phyloP scores from a whole-genome alignment of 23 tunicate species.

The Aplidium turbinatum region DNA sequence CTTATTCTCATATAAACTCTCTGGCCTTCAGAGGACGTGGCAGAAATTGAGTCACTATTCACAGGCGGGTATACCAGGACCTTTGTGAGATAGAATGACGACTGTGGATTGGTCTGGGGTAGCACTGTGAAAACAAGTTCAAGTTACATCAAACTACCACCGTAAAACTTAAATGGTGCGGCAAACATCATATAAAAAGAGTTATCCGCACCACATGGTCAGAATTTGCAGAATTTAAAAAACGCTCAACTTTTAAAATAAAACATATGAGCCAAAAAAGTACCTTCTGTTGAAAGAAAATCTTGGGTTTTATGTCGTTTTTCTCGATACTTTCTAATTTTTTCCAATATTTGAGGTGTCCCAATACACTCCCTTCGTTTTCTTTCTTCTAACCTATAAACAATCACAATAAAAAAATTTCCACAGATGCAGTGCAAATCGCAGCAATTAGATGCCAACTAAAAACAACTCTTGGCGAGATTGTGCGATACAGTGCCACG shows the following conservation, averaged over 20 bases:
- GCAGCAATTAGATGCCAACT: too few species aligned
- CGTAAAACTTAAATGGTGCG: too few species aligned
- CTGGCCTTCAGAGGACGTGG: slow-evolving; percentile 88
- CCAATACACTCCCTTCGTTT: slow-evolving; percentile 4
- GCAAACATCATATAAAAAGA: too few species aligned
- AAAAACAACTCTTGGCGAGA: too few species aligned
- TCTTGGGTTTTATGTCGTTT: slow-evolving; percentile 38
- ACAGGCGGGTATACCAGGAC: slow-evolving; percentile 64
- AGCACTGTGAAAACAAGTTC: too few species aligned
- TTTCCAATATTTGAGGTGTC: slow-evolving; percentile 53
- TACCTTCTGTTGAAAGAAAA: slow-evolving; percentile 25
- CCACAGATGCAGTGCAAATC: too few species aligned
- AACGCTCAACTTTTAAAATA: too few species aligned
- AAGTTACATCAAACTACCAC: too few species aligned
- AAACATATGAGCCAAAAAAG: too few species aligned
- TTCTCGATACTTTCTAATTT: slow-evolving; percentile 44
- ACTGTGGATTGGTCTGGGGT: not conserved
- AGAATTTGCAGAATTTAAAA: too few species aligned
- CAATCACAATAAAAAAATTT: not conserved
- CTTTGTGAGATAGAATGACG: slow-evolving; percentile 48
- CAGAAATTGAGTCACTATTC: slow-evolving; percentile 63
- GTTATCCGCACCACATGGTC: too few species aligned
- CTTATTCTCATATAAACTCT: slow-evolving; percentile 71
- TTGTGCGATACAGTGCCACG: too few species aligned
- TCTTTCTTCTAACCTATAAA: slow-evolving; percentile 10